phyloP scores from a whole-genome alignment of 2,888 invertebrate genomes.

The Fragum whitleyi region DNA sequence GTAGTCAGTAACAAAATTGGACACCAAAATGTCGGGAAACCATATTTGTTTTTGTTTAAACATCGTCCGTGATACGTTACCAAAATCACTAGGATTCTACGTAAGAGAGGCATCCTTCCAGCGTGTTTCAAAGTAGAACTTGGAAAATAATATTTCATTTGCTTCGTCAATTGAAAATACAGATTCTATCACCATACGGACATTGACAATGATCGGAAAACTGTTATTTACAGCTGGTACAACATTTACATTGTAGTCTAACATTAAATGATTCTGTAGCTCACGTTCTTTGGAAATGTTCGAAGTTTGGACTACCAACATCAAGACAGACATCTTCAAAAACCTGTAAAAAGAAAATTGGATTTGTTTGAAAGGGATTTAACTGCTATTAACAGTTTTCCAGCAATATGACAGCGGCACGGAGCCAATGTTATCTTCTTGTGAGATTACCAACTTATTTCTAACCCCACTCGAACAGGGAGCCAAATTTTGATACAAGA shows the following conservation, averaged over 20 bases:
- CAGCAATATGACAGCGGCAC: too few species aligned
- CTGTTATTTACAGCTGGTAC: background rate
- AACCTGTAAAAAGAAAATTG: background rate
- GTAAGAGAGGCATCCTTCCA: background rate
- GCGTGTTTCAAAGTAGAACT: background rate
- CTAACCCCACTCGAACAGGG: too few species aligned
- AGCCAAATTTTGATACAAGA: too few species aligned
- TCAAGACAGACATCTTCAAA: background rate
- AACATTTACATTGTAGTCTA: slow-evolving; percentile 3
- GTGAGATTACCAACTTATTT: too few species aligned
- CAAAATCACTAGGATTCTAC: background rate
- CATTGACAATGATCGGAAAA: background rate
- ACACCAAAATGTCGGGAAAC: slow-evolving; percentile 5
- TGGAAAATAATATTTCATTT: slow-evolving; percentile 2
- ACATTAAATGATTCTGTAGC: background rate
- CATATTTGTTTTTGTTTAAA: slow-evolving; percentile 12
- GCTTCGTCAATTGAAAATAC: background rate
- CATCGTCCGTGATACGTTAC: background rate
- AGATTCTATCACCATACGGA: background rate
- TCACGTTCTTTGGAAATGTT: background rate
- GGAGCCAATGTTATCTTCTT: too few species aligned
- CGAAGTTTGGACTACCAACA: background rate
- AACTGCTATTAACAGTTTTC: too few species aligned
- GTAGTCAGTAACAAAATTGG: background rate
- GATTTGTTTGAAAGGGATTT: too few species aligned